Evolutionary conservation across 2,797 vertebrate species (phyloP).

Genomic region (Microctenopoma stevenorrisi): DNA sequence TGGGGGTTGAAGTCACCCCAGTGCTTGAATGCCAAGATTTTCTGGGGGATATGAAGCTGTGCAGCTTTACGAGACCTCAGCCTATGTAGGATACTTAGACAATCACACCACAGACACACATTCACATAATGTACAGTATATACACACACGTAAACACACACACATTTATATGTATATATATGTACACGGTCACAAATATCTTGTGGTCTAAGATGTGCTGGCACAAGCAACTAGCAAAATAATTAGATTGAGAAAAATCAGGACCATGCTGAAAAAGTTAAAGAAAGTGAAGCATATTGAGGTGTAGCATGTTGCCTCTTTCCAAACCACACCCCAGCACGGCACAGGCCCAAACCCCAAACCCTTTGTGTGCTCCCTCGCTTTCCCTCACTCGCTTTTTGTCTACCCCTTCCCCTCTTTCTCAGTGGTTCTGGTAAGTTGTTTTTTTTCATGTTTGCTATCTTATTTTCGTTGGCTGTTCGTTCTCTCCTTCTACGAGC

Average conservation of each 20-base stretch:
- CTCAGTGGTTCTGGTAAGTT: slow-evolving; percentile 28
- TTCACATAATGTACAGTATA: slow-evolving; percentile 45
- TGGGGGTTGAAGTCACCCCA: slow-evolving; percentile 77
- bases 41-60: slow-evolving; percentile 65
- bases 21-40: slow-evolving; percentile 75
- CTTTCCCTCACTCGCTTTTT: slow-evolving; percentile 58
- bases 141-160: slow-evolving; percentile 13
- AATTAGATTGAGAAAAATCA: slow-evolving; percentile 28
- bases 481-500: slow-evolving; percentile 19
- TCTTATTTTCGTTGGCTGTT: slow-evolving; percentile 36
- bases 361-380: slow-evolving; percentile 68
- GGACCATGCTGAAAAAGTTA: slow-evolving; percentile 45
- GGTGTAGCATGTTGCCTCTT: slow-evolving; percentile 65
- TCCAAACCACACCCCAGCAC: slow-evolving; percentile 79
- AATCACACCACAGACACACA: slow-evolving; percentile 68
- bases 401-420: slow-evolving; percentile 39
- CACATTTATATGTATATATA: not conserved
- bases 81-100: slow-evolving; percentile 74
- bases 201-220: slow-evolving; percentile 58
- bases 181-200: slow-evolving; percentile 42
- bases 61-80: slow-evolving; percentile 81
- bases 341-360: slow-evolving; percentile 75
- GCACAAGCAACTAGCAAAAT: slow-evolving; percentile 47
- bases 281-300: slow-evolving; percentile 69
- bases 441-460: slow-evolving; percentile 33